phyloP scores from a whole-genome alignment of 2,113 vertebrate genomes.

The Myrmecobius fasciatus region DNA sequence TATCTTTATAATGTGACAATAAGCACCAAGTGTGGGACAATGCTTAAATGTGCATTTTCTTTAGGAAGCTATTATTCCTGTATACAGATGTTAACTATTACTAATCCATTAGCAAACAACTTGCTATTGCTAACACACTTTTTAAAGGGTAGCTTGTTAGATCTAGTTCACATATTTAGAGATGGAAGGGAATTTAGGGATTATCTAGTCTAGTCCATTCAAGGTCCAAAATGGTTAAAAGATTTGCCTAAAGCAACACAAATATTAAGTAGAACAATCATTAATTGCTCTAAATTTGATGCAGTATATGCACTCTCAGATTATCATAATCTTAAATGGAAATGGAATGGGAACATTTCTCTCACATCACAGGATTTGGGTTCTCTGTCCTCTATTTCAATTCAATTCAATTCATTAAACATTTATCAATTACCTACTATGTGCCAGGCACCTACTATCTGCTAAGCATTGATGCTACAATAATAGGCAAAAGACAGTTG shows the following conservation, averaged over 20 bases:
- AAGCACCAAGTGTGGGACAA: slow-evolving; percentile 40
- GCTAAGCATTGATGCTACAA: not conserved
- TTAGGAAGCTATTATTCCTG: slow-evolving; percentile 16
- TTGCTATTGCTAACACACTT: not conserved
- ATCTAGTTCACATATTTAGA: not conserved
- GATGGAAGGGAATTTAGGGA: not conserved
- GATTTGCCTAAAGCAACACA: not conserved
- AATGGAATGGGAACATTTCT: not conserved
- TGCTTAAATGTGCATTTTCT: slow-evolving; percentile 49
- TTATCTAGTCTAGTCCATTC: not conserved
- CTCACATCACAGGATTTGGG: not conserved
- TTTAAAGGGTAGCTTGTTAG: slow-evolving; percentile 18
- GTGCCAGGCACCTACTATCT: not conserved
- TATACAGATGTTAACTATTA: not conserved
- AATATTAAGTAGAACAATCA: not conserved
- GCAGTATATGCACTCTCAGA: not conserved
- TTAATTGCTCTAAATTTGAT: not conserved
- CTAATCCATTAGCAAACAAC: slow-evolving; percentile 16
- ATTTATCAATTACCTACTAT: not conserved
- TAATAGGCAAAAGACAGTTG: not conserved
- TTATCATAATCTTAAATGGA: not conserved
- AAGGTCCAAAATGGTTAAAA: not conserved
- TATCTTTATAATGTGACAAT: slow-evolving; percentile 57
- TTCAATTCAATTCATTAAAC: not conserved
- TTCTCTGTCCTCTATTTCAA: not conserved